These are phyloP conservation scores for Madoqua kirkii DNA, from an alignment of 2,113 vertebrate species.

Conservation along the genomic window DNA sequence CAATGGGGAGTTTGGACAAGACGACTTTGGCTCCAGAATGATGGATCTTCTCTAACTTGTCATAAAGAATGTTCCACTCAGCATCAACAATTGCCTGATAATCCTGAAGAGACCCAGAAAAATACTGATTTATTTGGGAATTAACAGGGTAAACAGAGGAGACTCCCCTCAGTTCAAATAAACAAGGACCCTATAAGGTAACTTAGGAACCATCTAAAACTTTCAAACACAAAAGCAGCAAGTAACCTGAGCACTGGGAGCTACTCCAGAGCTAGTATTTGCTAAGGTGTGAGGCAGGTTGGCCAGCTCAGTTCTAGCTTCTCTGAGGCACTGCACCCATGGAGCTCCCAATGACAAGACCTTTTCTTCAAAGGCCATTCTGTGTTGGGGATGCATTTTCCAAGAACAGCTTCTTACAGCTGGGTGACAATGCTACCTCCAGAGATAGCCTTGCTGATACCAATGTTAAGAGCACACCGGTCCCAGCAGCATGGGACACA, in stretches of 20 bases:
- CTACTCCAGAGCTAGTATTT: background rate
- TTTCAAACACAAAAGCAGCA: background rate
- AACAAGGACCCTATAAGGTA: background rate
- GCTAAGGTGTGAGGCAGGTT: background rate
- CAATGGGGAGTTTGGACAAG: constrained; percentile 95
- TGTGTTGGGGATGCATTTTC: background rate
- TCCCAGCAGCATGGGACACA: background rate
- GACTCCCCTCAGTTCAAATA: background rate
- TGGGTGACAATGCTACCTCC: background rate
- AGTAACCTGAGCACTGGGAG: background rate
- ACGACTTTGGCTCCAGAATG: constrained; percentile 95
- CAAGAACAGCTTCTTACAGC: background rate
- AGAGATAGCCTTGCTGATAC: background rate
- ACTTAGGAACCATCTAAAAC: background rate
- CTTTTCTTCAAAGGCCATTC: background rate
- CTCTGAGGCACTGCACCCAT: background rate
- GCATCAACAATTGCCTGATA: constrained; percentile 99
- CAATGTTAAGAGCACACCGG: background rate
- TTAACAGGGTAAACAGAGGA: background rate
- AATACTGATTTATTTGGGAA: background rate
- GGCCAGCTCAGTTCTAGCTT: background rate
- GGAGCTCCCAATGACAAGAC: background rate
- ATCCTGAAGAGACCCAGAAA: constrained; percentile 83
- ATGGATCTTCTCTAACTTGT: constrained; percentile 95
- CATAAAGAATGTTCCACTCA: constrained; percentile 97